Conservation (phyloP, 2,888 invertebrate species). For the Spisula solida region DNA sequence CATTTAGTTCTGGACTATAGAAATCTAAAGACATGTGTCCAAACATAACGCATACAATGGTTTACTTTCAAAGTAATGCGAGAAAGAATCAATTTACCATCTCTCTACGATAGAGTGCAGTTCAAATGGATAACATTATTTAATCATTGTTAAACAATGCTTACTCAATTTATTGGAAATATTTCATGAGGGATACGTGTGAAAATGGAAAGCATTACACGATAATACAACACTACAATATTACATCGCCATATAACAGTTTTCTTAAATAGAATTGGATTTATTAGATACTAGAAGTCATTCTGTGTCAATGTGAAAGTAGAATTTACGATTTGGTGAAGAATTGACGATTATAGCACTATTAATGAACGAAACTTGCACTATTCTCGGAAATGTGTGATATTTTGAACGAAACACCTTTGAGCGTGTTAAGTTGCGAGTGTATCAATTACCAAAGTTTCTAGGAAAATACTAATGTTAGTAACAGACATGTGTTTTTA, state of each 20-base stretch:
- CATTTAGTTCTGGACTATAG: neutral
- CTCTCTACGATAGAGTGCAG: slow-evolving; percentile 7
- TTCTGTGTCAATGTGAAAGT: neutral
- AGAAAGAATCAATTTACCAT: neutral
- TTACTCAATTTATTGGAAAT: slow-evolving; percentile 1
- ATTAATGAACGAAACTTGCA: neutral
- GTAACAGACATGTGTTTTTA: neutral
- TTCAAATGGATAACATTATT: slow-evolving; percentile 9
- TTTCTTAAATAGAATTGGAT: neutral
- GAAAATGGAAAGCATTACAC: neutral
- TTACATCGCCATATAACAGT: neutral
- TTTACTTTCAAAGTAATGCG: neutral
- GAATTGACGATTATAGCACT: neutral
- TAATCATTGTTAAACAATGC: slow-evolving; percentile 17
- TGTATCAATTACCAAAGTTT: no score
- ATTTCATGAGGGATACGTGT: neutral
- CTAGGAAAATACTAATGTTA: no score
- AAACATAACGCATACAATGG: neutral
- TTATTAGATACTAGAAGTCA: neutral
- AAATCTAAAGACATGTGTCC: neutral
- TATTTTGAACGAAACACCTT: neutral
- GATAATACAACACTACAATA: neutral
- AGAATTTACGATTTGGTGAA: neutral
- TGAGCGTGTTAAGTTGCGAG: neutral
- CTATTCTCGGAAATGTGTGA: neutral